phyloP scores from a whole-genome alignment of 2,888 invertebrate genomes.

The Pediacus dermestoides region DNA sequence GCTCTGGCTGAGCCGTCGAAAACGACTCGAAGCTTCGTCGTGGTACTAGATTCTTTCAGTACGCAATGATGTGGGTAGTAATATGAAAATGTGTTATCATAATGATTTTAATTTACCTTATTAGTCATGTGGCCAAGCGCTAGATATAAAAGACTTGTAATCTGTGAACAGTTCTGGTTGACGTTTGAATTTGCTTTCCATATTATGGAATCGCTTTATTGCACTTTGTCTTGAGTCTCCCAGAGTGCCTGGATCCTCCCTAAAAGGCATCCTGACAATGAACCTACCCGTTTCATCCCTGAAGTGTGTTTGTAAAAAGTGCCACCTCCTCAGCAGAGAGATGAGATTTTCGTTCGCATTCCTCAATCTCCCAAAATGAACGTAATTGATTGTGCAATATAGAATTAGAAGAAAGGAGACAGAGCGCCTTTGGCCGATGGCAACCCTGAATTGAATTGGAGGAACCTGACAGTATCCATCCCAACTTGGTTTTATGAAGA shows the following conservation, averaged over 20 bases:
- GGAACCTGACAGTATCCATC: conserved; percentile 1
- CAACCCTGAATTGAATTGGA: neutral
- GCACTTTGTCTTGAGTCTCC: neutral
- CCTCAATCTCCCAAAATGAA: conserved; percentile 1
- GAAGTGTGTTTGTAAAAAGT: neutral
- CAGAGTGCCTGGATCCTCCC: neutral
- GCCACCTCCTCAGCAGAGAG: neutral
- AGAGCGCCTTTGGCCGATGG: neutral
- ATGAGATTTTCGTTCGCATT: neutral
- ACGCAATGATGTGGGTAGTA: no score
- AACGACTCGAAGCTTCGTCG: no score
- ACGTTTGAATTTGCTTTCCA: neutral
- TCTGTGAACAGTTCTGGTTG: neutral
- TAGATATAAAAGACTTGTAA: neutral
- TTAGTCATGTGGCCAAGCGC: no score
- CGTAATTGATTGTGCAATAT: neutral
- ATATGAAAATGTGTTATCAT: no score
- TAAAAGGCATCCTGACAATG: neutral
- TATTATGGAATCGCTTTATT: neutral
- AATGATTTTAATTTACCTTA: no score
- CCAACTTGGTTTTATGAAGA: neutral
- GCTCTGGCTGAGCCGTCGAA: conserved; percentile 19
- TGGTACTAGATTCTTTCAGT: no score
- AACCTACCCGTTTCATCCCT: neutral
- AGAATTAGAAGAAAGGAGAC: neutral